Evolutionary conservation across 2,113 vertebrate species (phyloP).

Genomic region (Gasterosteus aculeatus): DNA sequence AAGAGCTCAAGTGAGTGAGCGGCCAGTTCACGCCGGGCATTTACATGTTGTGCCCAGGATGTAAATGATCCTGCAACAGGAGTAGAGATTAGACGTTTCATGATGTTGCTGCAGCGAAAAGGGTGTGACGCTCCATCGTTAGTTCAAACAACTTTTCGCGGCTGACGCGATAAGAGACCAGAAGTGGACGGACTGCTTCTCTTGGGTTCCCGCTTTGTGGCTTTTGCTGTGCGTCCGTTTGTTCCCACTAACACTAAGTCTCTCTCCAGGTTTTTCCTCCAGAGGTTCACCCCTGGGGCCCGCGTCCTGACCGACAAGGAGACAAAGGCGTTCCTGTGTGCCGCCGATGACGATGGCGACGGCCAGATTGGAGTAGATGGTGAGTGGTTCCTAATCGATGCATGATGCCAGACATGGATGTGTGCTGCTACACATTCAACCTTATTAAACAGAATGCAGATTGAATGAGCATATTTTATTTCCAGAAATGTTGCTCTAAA

Average conservation of each 20-base stretch:
- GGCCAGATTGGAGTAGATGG: conserved; percentile 93
- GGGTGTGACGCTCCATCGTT: neutral
- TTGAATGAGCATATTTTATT: neutral
- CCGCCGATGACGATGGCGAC: conserved; percentile 90
- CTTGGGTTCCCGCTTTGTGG: neutral
- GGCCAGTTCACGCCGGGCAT: neutral
- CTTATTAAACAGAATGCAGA: neutral
- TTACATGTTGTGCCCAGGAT: neutral
- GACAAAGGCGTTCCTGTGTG: conserved; percentile 88
- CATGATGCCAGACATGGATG: neutral
- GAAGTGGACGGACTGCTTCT: neutral
- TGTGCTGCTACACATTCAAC: neutral
- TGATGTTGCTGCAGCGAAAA: neutral
- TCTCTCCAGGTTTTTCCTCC: conserved; percentile 89
- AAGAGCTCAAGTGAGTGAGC: conserved; percentile 91
- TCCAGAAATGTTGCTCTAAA: neutral
- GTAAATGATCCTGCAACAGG: too few species aligned
- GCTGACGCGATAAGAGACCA: neutral
- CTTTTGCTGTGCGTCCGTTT: neutral
- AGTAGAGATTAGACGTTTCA: neutral
- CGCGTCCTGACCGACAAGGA: conserved; percentile 89
- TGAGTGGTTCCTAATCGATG: conserved; percentile 57
- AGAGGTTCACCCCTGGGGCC: conserved; percentile 89
- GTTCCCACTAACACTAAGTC: neutral
- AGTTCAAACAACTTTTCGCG: neutral